Evolutionary conservation across 2,888 invertebrate genomes (phyloP).

Genomic region (Leptopilina syphax): DNA sequence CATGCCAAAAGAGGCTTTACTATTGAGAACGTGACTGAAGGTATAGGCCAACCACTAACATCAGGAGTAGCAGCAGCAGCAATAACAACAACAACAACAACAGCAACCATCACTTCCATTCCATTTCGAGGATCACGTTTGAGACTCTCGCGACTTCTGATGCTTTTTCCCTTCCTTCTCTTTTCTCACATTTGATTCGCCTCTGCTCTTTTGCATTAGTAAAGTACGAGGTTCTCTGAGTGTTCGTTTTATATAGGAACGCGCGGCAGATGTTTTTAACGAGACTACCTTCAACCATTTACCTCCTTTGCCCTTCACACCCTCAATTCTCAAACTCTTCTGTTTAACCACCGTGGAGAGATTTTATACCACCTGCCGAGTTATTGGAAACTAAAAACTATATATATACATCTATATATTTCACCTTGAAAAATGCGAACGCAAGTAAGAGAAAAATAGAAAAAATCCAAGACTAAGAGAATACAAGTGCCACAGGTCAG

Average conservation of each 20-base stretch:
- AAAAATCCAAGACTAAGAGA: not conserved
- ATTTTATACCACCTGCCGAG: slow-evolving; percentile 44
- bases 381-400: slow-evolving; percentile 43
- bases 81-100: not conserved
- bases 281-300: slow-evolving; percentile 44
- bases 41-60: not conserved
- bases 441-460: not conserved
- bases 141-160: slow-evolving; percentile 19
- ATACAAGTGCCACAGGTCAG: not conserved
- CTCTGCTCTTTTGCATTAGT: not conserved
- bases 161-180: not conserved
- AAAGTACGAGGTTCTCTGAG: slow-evolving; percentile 8
- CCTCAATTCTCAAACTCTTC: slow-evolving; percentile 15
- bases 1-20: slow-evolving; percentile 21
- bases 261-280: slow-evolving; percentile 51
- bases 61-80: no score
- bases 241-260: slow-evolving; percentile 1
- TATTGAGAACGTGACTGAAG: slow-evolving; percentile 25
- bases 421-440: not conserved
- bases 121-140: slow-evolving; percentile 14
- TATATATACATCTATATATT: not conserved
- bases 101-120: not conserved
- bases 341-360: slow-evolving; percentile 41
- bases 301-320: slow-evolving; percentile 36
- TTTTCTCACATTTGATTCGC: slow-evolving; percentile 12